phyloP scores from a whole-genome alignment of 2,113 vertebrate species.

The Odocoileus hemionus region DNA sequence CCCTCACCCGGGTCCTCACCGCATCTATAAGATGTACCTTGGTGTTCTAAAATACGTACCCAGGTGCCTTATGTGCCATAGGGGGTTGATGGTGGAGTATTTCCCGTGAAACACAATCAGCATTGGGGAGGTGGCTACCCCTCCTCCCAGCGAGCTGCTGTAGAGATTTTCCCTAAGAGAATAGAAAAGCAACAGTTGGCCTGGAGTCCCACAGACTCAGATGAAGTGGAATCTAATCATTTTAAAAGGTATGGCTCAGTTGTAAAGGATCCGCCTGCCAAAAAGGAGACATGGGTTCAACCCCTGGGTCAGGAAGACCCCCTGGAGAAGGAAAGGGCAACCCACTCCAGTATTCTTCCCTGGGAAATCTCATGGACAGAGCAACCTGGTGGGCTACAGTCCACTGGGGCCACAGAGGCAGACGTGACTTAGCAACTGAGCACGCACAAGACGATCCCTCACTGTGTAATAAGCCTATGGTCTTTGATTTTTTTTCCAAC shows the following conservation, averaged over 20 bases:
- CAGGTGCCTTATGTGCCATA: constrained; percentile 94
- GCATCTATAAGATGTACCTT: background rate
- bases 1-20: background rate
- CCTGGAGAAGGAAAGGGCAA: background rate
- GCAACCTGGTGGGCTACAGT: background rate
- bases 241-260: background rate
- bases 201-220: background rate
- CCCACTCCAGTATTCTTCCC: background rate
- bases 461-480: background rate
- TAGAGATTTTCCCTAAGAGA: constrained; percentile 90
- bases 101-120: constrained; percentile 94
- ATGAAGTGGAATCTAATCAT: background rate
- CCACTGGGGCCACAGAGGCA: background rate
- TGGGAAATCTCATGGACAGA: background rate
- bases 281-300: background rate
- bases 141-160: constrained; percentile 94
- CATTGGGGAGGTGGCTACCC: constrained; percentile 95
- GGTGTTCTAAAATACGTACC: constrained; percentile 80
- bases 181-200: background rate
- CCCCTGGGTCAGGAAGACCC: background rate
- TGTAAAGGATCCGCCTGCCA: background rate
- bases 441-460: background rate
- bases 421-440: background rate
- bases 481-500: background rate
- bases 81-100: constrained; percentile 88